Conservation (phyloP, 2,797 vertebrate species). For the Pseudochirops corinnae region DNA sequence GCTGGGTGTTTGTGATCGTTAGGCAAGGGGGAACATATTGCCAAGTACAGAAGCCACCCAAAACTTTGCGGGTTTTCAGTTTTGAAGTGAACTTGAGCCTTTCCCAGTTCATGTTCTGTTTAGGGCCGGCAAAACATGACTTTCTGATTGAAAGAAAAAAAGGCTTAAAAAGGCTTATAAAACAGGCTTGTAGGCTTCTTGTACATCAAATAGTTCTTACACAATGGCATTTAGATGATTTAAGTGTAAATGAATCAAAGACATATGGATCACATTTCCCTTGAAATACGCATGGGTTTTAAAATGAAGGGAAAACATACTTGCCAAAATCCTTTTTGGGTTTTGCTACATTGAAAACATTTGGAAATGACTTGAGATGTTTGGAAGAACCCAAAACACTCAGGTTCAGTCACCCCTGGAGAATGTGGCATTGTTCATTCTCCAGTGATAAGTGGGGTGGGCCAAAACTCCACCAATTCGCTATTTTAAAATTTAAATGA, state of each 20-base stretch:
- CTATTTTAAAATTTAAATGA: constrained; percentile 67
- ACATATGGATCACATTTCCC: constrained; percentile 83
- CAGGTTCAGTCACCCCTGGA: constrained; percentile 76
- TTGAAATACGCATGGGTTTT: constrained; percentile 82
- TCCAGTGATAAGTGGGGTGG: constrained; percentile 66
- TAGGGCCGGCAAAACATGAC: constrained; percentile 82
- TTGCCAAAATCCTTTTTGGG: constrained; percentile 83
- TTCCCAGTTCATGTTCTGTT: constrained; percentile 83
- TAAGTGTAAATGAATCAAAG: constrained; percentile 84
- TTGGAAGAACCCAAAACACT: constrained; percentile 80
- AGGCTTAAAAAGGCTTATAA: constrained; percentile 83
- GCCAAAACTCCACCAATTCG: neutral
- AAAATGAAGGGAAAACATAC: constrained; percentile 81
- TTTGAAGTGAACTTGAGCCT: constrained; percentile 82
- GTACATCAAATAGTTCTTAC: constrained; percentile 83
- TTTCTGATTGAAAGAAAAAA: constrained; percentile 82
- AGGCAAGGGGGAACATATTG: constrained; percentile 81
- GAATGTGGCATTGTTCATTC: constrained; percentile 77
- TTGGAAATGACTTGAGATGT: constrained; percentile 82
- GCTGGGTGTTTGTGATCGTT: constrained; percentile 80
- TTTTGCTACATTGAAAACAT: constrained; percentile 81
- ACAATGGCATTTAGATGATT: constrained; percentile 84
- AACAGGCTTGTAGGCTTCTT: constrained; percentile 81
- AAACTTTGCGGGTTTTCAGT: constrained; percentile 83
- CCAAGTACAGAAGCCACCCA: constrained; percentile 82